Evolutionary conservation across 2,797 vertebrate genomes (phyloP), one percentile per base, ranked within the genome.

Genomic region (Clarias laeviceps): DNA sequence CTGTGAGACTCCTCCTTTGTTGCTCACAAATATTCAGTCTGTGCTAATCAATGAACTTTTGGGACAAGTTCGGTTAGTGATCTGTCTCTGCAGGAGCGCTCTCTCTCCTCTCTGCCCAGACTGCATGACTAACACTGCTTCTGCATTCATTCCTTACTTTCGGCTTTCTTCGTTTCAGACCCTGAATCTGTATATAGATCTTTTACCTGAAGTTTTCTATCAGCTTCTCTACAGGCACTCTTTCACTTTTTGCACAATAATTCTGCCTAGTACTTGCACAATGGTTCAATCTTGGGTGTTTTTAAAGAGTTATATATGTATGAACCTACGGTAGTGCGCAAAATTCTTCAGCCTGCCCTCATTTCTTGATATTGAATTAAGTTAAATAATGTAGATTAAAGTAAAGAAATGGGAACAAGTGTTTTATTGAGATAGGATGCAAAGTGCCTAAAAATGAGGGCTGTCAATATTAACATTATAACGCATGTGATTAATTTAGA

Each of bases 101-200:
- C 27, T 80, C 76, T 27, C 24, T 70, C 50, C 50, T 50, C 61
- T 81, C 57, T 34, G 56, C 20, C 76, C 59, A 69, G 77, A 62
- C 66, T 17, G 57, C 17, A 65, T 64, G 57, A 79, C 68, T 54
- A 81, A 74, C 69, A 73, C 80, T 32, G 62, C 45, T 56, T 76
- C 56, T 45, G 70, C 82, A 65, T 84, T 76, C 56, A 50, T 66
- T 76, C 59, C 18, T 12, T 54, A 29, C 40, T 29, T 65, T 66
- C 64, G 57, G 72, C 62, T 68, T 82, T 86, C 72, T 76, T n/a
- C 37, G 7, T 32, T 62, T 50, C 74, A 64, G 85, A 84, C 65
- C 73, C 12, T 57, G 34, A 70, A 82, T 87, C 82, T 29, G 54
- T 84, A 69, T 80, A 82, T 87, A 65, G 86, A 87, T 81, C 61